Percentiles rank a stretch among this genome's conserved stretches.
These are phyloP conservation scores for Procambarus clarkii DNA, from an alignment of 1,140 invertebrate species.

Conservation along the genomic window DNA sequence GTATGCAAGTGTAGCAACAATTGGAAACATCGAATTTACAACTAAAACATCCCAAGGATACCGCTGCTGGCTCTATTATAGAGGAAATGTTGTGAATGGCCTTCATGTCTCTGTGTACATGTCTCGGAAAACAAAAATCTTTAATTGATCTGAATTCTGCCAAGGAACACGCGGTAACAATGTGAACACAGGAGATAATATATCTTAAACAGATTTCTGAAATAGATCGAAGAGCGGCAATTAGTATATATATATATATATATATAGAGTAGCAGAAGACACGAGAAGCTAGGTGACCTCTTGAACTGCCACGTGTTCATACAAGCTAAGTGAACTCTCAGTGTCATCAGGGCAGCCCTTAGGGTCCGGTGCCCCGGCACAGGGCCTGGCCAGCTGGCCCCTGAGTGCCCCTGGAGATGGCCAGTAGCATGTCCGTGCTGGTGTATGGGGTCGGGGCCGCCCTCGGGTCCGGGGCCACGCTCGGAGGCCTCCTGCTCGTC, in stretches of 20 bases:
- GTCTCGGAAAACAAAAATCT: too few relatives aligned
- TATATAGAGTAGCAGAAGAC: neutral
- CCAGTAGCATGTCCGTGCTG: conserved; percentile 49
- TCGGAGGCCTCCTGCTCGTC: conserved; percentile 57
- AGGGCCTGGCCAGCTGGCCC: neutral
- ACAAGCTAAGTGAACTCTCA: neutral
- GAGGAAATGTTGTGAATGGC: too few relatives aligned
- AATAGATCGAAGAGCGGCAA: neutral
- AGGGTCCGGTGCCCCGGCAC: too few relatives aligned
- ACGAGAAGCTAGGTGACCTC: neutral
- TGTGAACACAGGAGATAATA: too few relatives aligned
- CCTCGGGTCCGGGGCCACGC: conserved; percentile 26
- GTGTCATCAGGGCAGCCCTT: neutral
- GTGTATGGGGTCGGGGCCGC: conserved; percentile 59
- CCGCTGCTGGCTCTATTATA: too few relatives aligned
- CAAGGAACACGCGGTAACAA: too few relatives aligned
- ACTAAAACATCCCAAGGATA: too few relatives aligned
- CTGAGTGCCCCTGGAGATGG: conserved; percentile 50
- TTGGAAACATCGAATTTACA: too few relatives aligned
- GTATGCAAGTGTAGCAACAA: too few relatives aligned
- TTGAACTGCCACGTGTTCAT: neutral
- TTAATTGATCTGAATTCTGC: too few relatives aligned
- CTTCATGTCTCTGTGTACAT: too few relatives aligned
- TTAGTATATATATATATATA: neutral
- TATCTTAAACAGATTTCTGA: too few relatives aligned